Percentiles rank a stretch among this genome's conserved stretches.
phyloP scores from a whole-genome alignment of 2,113 vertebrate species.

The Callaeas wilsoni region DNA sequence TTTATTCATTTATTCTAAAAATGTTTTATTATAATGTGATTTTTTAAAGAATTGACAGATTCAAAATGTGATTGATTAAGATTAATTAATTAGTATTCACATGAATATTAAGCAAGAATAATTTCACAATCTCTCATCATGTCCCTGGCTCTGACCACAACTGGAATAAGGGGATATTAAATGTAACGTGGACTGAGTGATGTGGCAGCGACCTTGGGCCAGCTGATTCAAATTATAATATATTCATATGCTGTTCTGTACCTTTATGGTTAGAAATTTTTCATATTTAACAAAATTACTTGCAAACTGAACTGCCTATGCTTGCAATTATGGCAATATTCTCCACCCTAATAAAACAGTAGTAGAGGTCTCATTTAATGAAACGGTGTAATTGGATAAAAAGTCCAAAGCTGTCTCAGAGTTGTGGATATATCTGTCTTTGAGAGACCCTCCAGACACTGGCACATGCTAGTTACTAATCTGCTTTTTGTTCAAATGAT shows the following conservation, averaged over 20 bases:
- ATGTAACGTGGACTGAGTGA: not conserved
- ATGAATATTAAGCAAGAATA: not conserved
- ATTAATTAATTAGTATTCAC: not conserved
- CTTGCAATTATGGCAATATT: not conserved
- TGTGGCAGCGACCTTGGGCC: not conserved
- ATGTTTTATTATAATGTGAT: not conserved
- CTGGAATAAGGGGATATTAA: not conserved
- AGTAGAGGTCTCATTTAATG: not conserved
- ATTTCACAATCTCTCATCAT: not conserved
- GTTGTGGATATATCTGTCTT: not conserved
- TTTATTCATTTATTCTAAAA: not conserved
- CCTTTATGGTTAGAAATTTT: not conserved
- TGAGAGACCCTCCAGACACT: not conserved
- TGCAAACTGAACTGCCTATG: not conserved
- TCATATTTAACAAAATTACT: not conserved
- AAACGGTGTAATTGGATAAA: not conserved
- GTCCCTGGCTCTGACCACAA: not conserved
- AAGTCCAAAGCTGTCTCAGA: not conserved
- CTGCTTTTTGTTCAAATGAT: not conserved
- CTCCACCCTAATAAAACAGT: not conserved
- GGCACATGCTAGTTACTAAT: not conserved
- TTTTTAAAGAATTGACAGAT: not conserved
- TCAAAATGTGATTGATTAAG: not conserved
- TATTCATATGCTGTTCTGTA: not conserved
- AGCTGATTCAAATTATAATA: not conserved